phyloP scores from a whole-genome alignment of 2,888 invertebrate species.

The Drosophila eohydei region DNA sequence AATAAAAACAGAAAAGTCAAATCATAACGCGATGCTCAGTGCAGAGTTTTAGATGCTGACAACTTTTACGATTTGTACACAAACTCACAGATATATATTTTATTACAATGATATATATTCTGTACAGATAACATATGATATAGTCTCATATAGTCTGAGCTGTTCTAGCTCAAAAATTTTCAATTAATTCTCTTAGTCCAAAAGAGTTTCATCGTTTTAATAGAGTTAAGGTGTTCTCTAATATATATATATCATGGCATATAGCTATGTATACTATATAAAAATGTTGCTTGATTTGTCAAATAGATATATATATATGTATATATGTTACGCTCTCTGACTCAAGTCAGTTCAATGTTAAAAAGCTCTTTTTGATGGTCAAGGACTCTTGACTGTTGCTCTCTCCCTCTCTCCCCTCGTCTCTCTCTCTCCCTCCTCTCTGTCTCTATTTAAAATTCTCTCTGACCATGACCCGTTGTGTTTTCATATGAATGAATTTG shows the following conservation, averaged over 20 bases:
- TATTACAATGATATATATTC: too few species aligned
- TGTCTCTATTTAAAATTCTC: not conserved
- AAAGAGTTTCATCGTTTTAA: too few species aligned
- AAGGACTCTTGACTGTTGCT: not conserved
- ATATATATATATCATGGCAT: too few species aligned
- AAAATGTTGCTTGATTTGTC: too few species aligned
- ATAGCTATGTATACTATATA: too few species aligned
- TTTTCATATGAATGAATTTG: conserved; percentile 20
- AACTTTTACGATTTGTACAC: not conserved
- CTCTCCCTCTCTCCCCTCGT: not conserved
- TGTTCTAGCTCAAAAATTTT: too few species aligned
- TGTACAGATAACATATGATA: too few species aligned
- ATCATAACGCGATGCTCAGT: not conserved
- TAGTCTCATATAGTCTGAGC: too few species aligned
- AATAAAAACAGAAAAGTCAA: not conserved
- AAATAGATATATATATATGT: too few species aligned
- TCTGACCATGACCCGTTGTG: conserved; percentile 38
- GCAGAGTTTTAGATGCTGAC: not conserved
- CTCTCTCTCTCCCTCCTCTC: not conserved
- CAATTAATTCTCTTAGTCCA: too few species aligned
- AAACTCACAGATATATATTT: too few species aligned
- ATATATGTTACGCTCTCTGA: not conserved
- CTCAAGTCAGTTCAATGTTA: not conserved
- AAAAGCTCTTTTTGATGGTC: not conserved
- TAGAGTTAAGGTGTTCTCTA: too few species aligned